Conservation (phyloP, 2,888 invertebrate genomes). For the Brenthis hecate region DNA sequence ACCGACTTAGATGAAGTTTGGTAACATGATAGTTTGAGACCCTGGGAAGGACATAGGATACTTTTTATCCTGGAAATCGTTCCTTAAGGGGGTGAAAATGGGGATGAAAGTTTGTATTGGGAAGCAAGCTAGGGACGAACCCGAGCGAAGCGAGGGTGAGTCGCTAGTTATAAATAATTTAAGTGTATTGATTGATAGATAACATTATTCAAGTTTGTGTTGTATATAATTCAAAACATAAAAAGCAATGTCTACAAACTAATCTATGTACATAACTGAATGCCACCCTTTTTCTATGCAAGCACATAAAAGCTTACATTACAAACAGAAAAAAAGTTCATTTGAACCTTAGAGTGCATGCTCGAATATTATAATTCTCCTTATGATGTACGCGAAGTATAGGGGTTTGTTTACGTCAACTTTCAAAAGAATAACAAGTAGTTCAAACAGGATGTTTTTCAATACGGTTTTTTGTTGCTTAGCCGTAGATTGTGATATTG, state of each 20-base stretch:
- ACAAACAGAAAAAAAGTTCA: constrained; percentile 44
- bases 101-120: too few relatives aligned
- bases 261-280: constrained; percentile 35
- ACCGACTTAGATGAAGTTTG: too few relatives aligned
- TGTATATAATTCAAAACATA: background rate
- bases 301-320: constrained; percentile 53
- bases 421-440: constrained; percentile 4
- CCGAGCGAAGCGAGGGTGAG: too few relatives aligned
- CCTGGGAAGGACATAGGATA: too few relatives aligned
- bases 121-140: too few relatives aligned
- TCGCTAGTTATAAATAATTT: too few relatives aligned
- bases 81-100: too few relatives aligned
- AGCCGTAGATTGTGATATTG: too few relatives aligned
- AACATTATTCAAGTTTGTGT: background rate
- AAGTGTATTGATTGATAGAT: too few relatives aligned
- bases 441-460: background rate
- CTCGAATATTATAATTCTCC: constrained; percentile 37
- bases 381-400: constrained; percentile 17
- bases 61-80: too few relatives aligned
- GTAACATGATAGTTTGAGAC: too few relatives aligned
- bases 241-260: constrained; percentile 23
- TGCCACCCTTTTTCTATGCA: constrained; percentile 50
- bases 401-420: constrained; percentile 11
- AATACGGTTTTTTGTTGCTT: too few relatives aligned
- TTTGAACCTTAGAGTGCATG: constrained; percentile 38